Conservation (phyloP, 2,888 invertebrate species). For the Gnatocerus cornutus region DNA sequence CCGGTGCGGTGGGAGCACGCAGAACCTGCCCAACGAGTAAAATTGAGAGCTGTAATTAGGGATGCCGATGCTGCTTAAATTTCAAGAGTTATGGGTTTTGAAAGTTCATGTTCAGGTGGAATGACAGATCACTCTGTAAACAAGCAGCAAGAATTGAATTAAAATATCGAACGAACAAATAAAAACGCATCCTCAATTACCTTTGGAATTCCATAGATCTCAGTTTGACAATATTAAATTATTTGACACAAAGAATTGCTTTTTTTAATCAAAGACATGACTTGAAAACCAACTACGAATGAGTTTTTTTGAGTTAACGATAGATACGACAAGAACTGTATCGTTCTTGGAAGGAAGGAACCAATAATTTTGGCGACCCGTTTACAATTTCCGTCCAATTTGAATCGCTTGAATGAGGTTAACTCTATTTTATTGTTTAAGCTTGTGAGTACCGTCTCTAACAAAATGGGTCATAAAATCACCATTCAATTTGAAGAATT, state of each 20-base stretch:
- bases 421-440: not conserved
- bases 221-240: no score
- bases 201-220: no score
- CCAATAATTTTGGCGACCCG: not conserved
- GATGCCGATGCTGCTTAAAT: conserved; percentile 2
- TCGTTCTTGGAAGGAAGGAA: conserved; percentile 3
- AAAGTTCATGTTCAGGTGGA: not conserved
- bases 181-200: no score
- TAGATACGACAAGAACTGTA: not conserved
- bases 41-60: conserved; percentile 10
- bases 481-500: not conserved
- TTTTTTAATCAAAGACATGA: no score
- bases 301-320: no score
- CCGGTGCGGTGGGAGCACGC: conserved; percentile 15
- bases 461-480: not conserved
- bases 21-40: conserved; percentile 18
- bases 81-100: not conserved
- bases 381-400: not conserved
- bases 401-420: not conserved
- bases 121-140: not conserved
- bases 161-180: no score
- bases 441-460: not conserved
- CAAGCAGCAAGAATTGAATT: not conserved
- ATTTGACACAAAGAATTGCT: no score
- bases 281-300: no score